These are phyloP conservation scores for Atopsyche davidsoni DNA, from an alignment of 1,140 invertebrate genomes.

Conservation along the genomic window DNA sequence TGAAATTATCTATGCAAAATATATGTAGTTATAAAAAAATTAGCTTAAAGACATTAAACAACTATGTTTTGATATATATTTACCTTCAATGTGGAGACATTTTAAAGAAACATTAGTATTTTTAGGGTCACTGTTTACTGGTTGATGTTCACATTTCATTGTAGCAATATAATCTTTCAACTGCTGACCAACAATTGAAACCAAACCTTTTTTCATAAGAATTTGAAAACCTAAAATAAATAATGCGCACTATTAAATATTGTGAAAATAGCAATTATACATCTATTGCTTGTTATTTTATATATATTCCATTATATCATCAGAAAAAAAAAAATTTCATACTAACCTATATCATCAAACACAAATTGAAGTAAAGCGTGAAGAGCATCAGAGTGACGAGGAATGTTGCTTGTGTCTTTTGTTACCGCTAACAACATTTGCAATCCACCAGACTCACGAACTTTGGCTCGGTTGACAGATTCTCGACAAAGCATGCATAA, in stretches of 20 bases:
- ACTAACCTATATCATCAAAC: slow-evolving; percentile 44
- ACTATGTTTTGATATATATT: not conserved
- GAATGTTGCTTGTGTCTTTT: slow-evolving; percentile 31
- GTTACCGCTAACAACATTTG: slow-evolving; percentile 38
- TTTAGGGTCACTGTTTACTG: slow-evolving; percentile 1
- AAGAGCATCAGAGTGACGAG: slow-evolving; percentile 31
- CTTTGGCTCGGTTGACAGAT: slow-evolving; percentile 40
- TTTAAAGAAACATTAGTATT: not conserved
- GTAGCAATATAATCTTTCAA: slow-evolving; percentile 38
- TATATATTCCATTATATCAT: slow-evolving; percentile 4
- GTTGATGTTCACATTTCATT: slow-evolving; percentile 43
- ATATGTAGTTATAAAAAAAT: not conserved
- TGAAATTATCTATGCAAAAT: not conserved
- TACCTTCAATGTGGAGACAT: not conserved
- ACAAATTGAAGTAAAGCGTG: slow-evolving; percentile 40
- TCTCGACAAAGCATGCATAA: slow-evolving; percentile 41
- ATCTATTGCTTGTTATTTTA: not conserved
- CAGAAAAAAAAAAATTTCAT: not conserved
- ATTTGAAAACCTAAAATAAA: slow-evolving; percentile 22
- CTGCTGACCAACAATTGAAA: slow-evolving; percentile 40
- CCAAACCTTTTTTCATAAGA: slow-evolving; percentile 31
- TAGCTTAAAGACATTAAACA: not conserved
- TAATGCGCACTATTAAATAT: not conserved
- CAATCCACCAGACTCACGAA: slow-evolving; percentile 40
- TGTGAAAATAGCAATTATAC: not conserved